Evolutionary conservation across 2,888 invertebrate species (phyloP).

Genomic region (Rutpela maculata): DNA sequence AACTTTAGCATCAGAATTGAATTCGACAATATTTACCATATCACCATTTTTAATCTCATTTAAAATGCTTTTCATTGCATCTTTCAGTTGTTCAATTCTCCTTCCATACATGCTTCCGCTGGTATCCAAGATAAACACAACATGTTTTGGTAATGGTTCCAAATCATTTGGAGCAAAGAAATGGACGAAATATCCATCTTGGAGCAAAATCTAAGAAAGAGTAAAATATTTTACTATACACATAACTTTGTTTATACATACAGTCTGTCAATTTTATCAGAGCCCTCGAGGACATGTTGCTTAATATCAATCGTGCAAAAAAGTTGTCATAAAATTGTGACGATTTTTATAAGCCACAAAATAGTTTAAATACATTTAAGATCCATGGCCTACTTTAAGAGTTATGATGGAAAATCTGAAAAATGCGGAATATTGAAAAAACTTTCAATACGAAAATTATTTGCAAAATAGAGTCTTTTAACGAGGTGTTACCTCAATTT

Average conservation of each 20-base stretch:
- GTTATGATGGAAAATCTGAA: no score
- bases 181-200: constrained; percentile 85
- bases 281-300: no score
- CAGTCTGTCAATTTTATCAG: neutral
- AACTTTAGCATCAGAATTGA: constrained; percentile 75
- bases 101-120: constrained; percentile 83
- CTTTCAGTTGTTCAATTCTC: constrained; percentile 80
- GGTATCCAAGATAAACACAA: constrained; percentile 84
- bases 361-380: no score
- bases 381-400: no score
- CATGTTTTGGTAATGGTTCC: constrained; percentile 79
- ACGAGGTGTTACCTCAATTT: no score
- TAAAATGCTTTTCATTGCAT: constrained; percentile 82
- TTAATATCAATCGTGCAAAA: no score
- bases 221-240: constrained; percentile 2
- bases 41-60: constrained; percentile 78
- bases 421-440: no score
- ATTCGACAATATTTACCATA: constrained; percentile 82
- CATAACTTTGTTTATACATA: neutral
- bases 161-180: constrained; percentile 81
- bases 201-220: constrained; percentile 75
- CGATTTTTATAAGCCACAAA: no score
- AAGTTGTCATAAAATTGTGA: no score
- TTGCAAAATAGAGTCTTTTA: no score
- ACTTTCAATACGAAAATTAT: no score